These are phyloP conservation scores for Torymus auratus DNA, from an alignment of 2,888 invertebrate species.

Conservation along the genomic window DNA sequence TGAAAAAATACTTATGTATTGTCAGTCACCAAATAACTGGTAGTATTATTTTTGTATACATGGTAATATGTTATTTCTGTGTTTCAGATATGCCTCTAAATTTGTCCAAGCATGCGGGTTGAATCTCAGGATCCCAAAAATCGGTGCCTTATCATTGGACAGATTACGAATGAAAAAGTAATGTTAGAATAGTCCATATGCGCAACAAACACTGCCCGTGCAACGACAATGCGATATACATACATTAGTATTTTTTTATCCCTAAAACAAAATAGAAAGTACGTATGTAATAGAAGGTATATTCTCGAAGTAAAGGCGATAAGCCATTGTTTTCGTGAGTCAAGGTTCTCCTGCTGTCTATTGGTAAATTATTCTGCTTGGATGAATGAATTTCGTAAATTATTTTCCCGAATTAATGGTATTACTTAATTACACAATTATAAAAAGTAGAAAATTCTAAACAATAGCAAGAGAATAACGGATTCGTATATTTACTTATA, in stretches of 20 bases:
- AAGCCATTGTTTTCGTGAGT: slow-evolving; percentile 30
- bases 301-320: slow-evolving; percentile 62
- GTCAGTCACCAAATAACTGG: background rate
- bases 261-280: slow-evolving; percentile 67
- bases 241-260: slow-evolving; percentile 75
- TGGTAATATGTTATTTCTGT: slow-evolving; percentile 57
- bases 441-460: background rate
- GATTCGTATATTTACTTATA: slow-evolving; percentile 18
- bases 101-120: slow-evolving; percentile 89
- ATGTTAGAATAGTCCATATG: slow-evolving; percentile 60
- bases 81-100: slow-evolving; percentile 92
- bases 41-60: slow-evolving; percentile 45
- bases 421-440: slow-evolving; percentile 12
- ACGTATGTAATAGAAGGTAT: slow-evolving; percentile 71
- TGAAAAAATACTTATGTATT: no score
- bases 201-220: slow-evolving; percentile 74
- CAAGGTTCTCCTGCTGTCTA: slow-evolving; percentile 35
- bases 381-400: slow-evolving; percentile 23
- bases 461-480: no score
- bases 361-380: slow-evolving; percentile 47
- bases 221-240: slow-evolving; percentile 75
- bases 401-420: slow-evolving; percentile 16
- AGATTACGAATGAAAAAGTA: slow-evolving; percentile 58
- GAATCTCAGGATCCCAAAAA: slow-evolving; percentile 76
- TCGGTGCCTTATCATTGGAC: slow-evolving; percentile 71